phyloP scores from a whole-genome alignment of 2,888 invertebrate species.

The Andrena marginata region DNA sequence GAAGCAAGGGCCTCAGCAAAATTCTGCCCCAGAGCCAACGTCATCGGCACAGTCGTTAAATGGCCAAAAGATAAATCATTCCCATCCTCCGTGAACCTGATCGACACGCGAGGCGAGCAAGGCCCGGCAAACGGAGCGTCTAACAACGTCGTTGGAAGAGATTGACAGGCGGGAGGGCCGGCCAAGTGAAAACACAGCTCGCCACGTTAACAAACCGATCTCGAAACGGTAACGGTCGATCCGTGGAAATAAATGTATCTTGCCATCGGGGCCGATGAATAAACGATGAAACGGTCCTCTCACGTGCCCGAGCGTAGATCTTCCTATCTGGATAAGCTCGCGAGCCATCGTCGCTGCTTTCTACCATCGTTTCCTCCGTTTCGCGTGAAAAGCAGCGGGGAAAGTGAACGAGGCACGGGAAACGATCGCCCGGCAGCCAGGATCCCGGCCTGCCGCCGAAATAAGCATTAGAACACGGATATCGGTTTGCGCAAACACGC shows the following conservation, averaged over 20 bases:
- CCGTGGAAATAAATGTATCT: conserved; percentile 30
- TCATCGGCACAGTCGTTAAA: background rate
- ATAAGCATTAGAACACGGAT: conserved; percentile 40
- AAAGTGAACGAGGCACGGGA: conserved; percentile 39
- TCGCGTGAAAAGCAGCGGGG: background rate
- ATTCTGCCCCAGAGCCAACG: background rate
- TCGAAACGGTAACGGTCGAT: conserved; percentile 33
- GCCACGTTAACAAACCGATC: conserved; percentile 38
- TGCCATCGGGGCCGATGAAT: conserved; percentile 27
- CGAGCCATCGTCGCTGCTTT: conserved; percentile 3
- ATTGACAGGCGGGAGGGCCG: conserved; percentile 28
- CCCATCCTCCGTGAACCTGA: background rate
- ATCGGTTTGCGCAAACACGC: conserved; percentile 62
- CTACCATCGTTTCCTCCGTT: background rate
- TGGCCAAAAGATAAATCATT: conserved; percentile 17
- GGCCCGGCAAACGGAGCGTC: background rate
- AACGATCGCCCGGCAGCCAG: conserved; percentile 23
- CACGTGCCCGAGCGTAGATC: conserved; percentile 28
- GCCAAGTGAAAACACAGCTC: conserved; percentile 23
- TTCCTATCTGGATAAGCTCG: background rate
- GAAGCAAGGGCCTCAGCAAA: background rate
- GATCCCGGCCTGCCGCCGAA: conserved; percentile 27
- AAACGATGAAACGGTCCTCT: conserved; percentile 30
- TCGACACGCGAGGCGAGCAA: background rate
- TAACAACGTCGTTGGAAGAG: conserved; percentile 29